Percentiles rank a stretch among this genome's conserved stretches.
These are phyloP conservation scores for Volucella inanis DNA, from an alignment of 2,888 invertebrate genomes.

Conservation along the genomic window DNA sequence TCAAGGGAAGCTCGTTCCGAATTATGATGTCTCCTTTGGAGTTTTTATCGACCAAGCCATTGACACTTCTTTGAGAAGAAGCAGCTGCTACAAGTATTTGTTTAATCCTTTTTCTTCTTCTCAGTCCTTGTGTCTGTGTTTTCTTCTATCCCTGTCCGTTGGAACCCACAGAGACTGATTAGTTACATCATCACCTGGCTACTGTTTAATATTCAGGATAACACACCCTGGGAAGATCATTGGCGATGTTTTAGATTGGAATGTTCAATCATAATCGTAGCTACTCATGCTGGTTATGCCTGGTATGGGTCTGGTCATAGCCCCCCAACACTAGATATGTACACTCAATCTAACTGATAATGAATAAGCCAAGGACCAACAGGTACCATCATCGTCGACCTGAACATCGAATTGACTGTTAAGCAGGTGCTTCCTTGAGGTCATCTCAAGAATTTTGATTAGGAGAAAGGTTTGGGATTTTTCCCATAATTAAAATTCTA, in stretches of 20 bases:
- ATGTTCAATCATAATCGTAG: conserved; percentile 71
- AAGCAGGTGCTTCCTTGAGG: conserved; percentile 61
- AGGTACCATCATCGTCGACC: conserved; percentile 13
- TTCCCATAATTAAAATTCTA: conserved; percentile 72
- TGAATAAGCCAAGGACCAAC: conserved; percentile 36
- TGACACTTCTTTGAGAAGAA: conserved; percentile 20
- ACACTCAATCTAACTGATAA: conserved; percentile 16
- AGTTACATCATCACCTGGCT: conserved; percentile 72
- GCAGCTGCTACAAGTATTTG: conserved; percentile 40
- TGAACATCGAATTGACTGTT: conserved; percentile 44
- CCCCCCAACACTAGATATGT: conserved; percentile 7
- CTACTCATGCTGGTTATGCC: conserved; percentile 66
- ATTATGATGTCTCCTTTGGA: conserved; percentile 40
- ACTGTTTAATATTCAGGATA: conserved; percentile 72
- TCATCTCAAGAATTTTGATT: conserved; percentile 68
- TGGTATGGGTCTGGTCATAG: neutral
- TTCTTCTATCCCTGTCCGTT: too few relatives aligned
- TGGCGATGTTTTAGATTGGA: conserved; percentile 64
- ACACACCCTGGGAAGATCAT: conserved; percentile 36
- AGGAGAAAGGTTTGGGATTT: conserved; percentile 56
- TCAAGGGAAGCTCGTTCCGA: conserved; percentile 5
- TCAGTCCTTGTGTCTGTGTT: neutral
- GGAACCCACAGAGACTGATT: conserved; percentile 31
- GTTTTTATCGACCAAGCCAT: conserved; percentile 24
- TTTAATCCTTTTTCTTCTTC: conserved; percentile 46